These are phyloP conservation scores for Palythoa grandiflora DNA, from an alignment of 92 coral and sea anemone genomes.

Conservation along the genomic window DNA sequence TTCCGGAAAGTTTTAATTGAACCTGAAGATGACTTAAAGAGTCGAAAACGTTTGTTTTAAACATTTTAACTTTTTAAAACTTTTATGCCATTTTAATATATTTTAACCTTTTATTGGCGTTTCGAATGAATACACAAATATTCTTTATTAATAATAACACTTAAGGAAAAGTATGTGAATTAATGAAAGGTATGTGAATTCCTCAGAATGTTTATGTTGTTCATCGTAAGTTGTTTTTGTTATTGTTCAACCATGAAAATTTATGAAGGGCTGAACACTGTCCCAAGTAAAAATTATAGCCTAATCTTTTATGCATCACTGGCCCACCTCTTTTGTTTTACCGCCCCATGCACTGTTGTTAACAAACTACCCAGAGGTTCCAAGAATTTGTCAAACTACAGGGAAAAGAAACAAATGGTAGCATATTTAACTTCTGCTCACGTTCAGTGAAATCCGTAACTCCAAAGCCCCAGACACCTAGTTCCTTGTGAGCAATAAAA, in stretches of 20 bases:
- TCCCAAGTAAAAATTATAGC: background rate
- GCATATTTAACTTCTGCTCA: slow-evolving; percentile 38
- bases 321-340: background rate
- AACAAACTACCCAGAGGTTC: background rate
- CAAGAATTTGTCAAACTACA: slow-evolving; percentile 45
- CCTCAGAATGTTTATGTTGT: slow-evolving; percentile 20
- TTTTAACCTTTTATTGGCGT: too few species aligned
- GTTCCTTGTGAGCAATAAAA: slow-evolving; percentile 30
- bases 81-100: too few species aligned
- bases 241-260: slow-evolving; percentile 41
- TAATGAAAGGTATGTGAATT: background rate
- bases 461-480: slow-evolving; percentile 38
- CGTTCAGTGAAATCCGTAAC: slow-evolving; percentile 42
- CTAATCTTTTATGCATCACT: slow-evolving; percentile 33
- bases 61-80: too few species aligned
- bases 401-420: slow-evolving; percentile 46
- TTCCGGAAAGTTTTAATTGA: too few species aligned
- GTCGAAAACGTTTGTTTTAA: too few species aligned
- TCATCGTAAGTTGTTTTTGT: slow-evolving; percentile 33
- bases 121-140: too few species aligned
- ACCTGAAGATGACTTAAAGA: too few species aligned
- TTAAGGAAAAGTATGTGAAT: slow-evolving; percentile 11
- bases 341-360: background rate
- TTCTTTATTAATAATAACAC: slow-evolving; percentile 33
- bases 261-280: slow-evolving; percentile 17